Base-by-base conservation (phyloP, 2,797 vertebrate genomes). In the Sparidentex hasta region DNA sequence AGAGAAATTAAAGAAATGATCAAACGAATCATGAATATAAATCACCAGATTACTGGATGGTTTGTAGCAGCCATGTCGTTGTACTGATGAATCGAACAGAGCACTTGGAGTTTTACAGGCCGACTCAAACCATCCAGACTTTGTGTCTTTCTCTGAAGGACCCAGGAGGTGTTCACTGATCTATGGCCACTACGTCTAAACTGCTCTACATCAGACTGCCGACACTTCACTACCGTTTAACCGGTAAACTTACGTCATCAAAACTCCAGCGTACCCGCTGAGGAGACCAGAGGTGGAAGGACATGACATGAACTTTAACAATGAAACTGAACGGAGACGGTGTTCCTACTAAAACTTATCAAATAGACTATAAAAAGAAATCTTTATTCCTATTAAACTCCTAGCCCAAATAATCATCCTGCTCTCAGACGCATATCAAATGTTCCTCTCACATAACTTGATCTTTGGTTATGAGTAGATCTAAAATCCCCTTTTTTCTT, bases 191-290 rank as follows among this genome's bases (percentile, higher is more conserved):
- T 64, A 73, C 0, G 12, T 52, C 56, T 80, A 66, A 21, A 1
- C 11, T 25, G 23, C 47, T 83, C 82, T 85, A 83, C 65, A 7
- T n/a, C 54, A 44, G 25, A 25, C 48, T 55, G 65, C 68, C 55
- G 48, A 33, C 17, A 21, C 69, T 58, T 46, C 13, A 27, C 71
- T 65, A 80, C 55, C 21, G 33, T 21, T 48, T 25, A 12, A 52
- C 12, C n/a, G 46, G 29, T 16, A 11, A 78, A 95, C 95, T 96
- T 91, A 95, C 95, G 18, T 96, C 95, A 51, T 95, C 95, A 84
- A 96, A 94, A 87, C 94, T 95, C 94, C 94, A 95, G 81, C 94
- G 94, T 0, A 84, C 87, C 27, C 92, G 90, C 94, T 94, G 83
- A 88, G 48, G 71, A 81, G 78, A 65, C 50, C 72, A 17, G 72